Conservation (phyloP, 1,140 invertebrate species). For the Macrocentrus cingulum region DNA sequence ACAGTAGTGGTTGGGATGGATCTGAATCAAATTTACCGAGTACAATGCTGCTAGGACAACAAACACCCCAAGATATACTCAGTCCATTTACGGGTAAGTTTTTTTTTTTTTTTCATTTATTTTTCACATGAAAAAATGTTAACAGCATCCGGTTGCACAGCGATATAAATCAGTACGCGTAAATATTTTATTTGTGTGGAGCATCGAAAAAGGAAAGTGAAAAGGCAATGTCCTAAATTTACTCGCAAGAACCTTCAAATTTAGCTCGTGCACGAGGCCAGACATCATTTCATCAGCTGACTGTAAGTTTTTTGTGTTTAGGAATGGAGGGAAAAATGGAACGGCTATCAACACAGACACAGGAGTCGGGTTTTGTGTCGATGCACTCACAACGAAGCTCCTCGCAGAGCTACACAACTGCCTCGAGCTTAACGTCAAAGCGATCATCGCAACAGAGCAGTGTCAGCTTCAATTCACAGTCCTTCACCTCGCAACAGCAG, state of each 20-base stretch:
- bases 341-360: slow-evolving; percentile 56
- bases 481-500: slow-evolving; percentile 55
- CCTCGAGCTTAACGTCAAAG: slow-evolving; percentile 60
- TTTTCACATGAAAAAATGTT: not conserved
- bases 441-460: slow-evolving; percentile 63
- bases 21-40: slow-evolving; percentile 55
- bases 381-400: slow-evolving; percentile 68
- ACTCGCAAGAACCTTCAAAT: slow-evolving; percentile 42
- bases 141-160: not conserved
- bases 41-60: slow-evolving; percentile 54
- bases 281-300: too few relatives aligned
- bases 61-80: slow-evolving; percentile 55
- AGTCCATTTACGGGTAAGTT: slow-evolving; percentile 52
- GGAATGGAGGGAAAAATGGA: slow-evolving; percentile 57
- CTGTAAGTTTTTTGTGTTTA: too few relatives aligned
- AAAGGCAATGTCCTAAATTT: slow-evolving; percentile 38
- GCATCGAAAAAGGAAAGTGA: slow-evolving; percentile 2
- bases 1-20: slow-evolving; percentile 58
- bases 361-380: slow-evolving; percentile 72
- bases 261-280: slow-evolving; percentile 34
- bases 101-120: slow-evolving; percentile 11
- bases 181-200: slow-evolving; percentile 1
- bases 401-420: slow-evolving; percentile 62
- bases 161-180: not conserved
- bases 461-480: slow-evolving; percentile 52